Evolutionary conservation across 2,888 invertebrate species (phyloP).

Genomic region (Cybosia mesomella): DNA sequence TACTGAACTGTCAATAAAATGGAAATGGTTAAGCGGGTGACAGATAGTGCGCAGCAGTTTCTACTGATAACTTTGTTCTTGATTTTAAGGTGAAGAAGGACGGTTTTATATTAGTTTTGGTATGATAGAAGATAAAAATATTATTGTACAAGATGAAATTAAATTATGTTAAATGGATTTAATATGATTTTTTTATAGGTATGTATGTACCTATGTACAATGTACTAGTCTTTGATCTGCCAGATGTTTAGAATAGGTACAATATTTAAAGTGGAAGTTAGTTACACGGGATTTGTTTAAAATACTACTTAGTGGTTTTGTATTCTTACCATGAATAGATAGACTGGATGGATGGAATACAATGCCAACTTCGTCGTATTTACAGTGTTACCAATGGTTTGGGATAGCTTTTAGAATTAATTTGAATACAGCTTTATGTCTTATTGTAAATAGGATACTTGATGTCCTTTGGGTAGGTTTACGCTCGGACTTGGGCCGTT

Average conservation of each 20-base stretch:
- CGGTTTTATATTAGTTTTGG: not conserved
- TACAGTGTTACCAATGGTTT: no score
- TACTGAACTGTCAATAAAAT: constrained; percentile 5
- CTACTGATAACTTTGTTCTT: not conserved
- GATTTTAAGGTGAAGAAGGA: not conserved
- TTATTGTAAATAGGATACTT: not conserved
- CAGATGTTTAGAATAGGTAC: no score
- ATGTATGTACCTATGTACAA: not conserved
- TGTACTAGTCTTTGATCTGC: no score
- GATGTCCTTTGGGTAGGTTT: not conserved
- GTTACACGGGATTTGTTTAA: no score
- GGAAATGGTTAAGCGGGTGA: not conserved
- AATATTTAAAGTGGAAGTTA: no score
- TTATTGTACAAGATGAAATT: not conserved
- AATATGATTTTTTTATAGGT: not conserved
- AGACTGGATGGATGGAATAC: no score
- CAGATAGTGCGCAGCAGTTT: not conserved
- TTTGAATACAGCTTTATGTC: not conserved
- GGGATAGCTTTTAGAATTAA: no score
- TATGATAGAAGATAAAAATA: not conserved
- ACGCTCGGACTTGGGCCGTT: not conserved
- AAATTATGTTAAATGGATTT: not conserved
- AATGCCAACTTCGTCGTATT: no score
- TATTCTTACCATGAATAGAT: no score
- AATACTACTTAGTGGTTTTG: no score